phyloP scores from a whole-genome alignment of 2,888 invertebrate species.

The Agrotis puta region DNA sequence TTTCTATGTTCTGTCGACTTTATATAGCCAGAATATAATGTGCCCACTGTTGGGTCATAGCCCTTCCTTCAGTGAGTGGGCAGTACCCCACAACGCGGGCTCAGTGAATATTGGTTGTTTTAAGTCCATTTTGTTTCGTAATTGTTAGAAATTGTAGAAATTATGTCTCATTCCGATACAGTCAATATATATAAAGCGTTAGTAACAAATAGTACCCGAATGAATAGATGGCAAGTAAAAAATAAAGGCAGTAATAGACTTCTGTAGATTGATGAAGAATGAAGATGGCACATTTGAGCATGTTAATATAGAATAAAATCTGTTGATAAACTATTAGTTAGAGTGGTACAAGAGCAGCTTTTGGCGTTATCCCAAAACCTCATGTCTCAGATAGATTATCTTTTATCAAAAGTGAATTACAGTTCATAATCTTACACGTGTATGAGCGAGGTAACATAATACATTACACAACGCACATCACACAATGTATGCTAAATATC shows the following conservation, averaged over 20 bases:
- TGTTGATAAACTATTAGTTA: not conserved
- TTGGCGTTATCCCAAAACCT: conserved; percentile 12
- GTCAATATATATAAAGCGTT: not conserved
- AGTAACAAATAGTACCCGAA: not conserved
- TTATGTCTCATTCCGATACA: not conserved
- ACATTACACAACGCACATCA: conserved; percentile 24
- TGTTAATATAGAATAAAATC: not conserved
- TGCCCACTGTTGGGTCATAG: not conserved
- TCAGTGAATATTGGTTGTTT: no score
- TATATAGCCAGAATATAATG: no score
- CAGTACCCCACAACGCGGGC: no score
- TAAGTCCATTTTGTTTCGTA: no score
- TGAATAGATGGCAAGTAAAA: not conserved
- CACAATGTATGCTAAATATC: conserved; percentile 23
- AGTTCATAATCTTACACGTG: conserved; percentile 34
- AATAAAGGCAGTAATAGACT: not conserved
- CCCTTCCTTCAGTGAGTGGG: not conserved
- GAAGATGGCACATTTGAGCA: no score
- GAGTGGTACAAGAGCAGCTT: conserved; percentile 1
- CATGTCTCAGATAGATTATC: conserved; percentile 20
- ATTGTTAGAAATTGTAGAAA: not conserved
- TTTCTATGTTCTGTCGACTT: not conserved
- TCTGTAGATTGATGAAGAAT: not conserved
- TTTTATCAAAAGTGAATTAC: conserved; percentile 34
- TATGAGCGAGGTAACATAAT: not conserved